Conservation (phyloP, 2,888 invertebrate genomes). For the Protula sp. region DNA sequence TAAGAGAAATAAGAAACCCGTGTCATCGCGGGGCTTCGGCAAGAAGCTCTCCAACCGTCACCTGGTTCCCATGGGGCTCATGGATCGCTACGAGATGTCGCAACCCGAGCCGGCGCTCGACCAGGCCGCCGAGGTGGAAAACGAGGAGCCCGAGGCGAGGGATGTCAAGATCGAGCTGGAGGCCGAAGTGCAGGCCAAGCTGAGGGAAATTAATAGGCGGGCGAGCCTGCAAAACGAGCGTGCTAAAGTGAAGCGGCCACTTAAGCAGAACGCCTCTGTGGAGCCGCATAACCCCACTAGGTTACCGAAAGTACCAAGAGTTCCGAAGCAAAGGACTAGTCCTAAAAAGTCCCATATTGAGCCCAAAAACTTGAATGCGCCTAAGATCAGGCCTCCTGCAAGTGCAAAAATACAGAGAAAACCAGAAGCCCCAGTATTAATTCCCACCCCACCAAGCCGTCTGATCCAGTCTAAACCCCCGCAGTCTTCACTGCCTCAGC, state of each 20-base stretch:
- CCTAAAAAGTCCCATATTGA: too few species aligned
- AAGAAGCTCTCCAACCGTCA: background rate
- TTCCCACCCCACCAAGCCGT: too few species aligned
- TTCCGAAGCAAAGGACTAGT: background rate
- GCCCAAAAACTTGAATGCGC: too few species aligned
- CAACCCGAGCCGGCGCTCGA: background rate
- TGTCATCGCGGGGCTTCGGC: too few species aligned
- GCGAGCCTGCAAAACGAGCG: background rate
- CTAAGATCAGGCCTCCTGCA: background rate
- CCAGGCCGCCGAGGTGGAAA: conserved; percentile 1
- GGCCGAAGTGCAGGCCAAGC: background rate
- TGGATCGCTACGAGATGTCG: background rate
- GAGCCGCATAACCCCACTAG: background rate
- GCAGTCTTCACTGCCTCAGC: conserved; percentile 30
- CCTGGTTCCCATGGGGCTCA: background rate
- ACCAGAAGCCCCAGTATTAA: background rate
- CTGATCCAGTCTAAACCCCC: background rate
- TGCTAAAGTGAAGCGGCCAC: background rate
- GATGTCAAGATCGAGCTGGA: background rate
- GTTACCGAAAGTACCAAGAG: background rate
- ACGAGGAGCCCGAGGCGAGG: background rate
- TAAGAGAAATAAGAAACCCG: background rate
- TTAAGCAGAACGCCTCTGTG: background rate
- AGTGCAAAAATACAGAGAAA: background rate
- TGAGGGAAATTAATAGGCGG: background rate